Evolutionary conservation across 2,113 vertebrate species (phyloP).

Genomic region (Lophotis ruficrista): DNA sequence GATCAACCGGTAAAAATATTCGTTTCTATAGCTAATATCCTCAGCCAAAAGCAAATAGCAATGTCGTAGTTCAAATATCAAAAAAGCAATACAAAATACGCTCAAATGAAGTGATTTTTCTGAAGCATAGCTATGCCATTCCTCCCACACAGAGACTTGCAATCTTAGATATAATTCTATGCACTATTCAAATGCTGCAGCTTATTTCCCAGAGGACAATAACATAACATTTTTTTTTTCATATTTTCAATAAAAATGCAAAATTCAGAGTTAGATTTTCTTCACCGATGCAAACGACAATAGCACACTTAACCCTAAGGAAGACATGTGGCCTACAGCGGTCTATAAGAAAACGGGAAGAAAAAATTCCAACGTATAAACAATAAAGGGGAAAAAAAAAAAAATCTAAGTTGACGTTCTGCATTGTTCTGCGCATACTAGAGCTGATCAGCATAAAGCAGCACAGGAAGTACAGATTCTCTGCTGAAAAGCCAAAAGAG

Average conservation of each 20-base stretch:
- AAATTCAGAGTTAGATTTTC: conserved; percentile 36
- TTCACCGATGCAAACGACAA: conserved; percentile 34
- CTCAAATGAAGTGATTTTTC: conserved; percentile 47
- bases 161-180: conserved; percentile 56
- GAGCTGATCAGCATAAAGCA: background rate
- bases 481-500: background rate
- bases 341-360: background rate
- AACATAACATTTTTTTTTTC: background rate
- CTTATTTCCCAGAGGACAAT: conserved; percentile 54
- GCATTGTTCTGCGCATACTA: background rate
- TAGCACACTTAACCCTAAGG: background rate
- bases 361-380: background rate
- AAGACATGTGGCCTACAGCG: background rate
- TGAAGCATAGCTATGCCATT: conserved; percentile 52
- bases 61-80: conserved; percentile 52
- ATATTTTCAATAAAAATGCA: conserved; percentile 49
- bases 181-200: conserved; percentile 48
- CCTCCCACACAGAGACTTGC: conserved; percentile 51
- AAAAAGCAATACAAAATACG: conserved; percentile 43
- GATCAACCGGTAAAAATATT: conserved; percentile 52
- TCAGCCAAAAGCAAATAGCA: conserved; percentile 48
- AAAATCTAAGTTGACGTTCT: background rate
- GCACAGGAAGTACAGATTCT: background rate
- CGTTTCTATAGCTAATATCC: conserved; percentile 2
- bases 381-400: background rate